Evolutionary conservation across 1,140 invertebrate species (phyloP).

Genomic region (Solenopsis invicta): DNA sequence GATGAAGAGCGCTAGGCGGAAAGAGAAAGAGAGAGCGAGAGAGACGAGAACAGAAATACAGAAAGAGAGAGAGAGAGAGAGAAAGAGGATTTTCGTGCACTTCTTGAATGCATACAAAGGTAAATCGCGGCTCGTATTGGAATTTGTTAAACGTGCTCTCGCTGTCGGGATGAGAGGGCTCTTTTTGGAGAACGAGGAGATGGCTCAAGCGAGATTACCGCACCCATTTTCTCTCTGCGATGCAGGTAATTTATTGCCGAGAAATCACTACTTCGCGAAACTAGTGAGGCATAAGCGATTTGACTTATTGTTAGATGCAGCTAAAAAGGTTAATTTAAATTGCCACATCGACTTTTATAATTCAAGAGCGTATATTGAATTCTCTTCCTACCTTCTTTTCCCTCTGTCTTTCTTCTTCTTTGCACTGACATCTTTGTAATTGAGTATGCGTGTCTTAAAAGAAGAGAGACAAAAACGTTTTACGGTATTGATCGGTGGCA

Average conservation of each 20-base stretch:
- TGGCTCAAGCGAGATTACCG: neutral
- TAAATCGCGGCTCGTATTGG: conserved; percentile 47
- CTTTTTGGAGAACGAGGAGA: conserved; percentile 3
- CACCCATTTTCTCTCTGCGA: neutral
- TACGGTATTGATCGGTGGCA: neutral
- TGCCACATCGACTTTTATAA: conserved; percentile 20
- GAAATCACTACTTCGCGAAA: conserved; percentile 33
- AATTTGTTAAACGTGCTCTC: conserved; percentile 49
- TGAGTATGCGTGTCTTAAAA: neutral
- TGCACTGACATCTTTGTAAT: neutral
- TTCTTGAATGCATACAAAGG: conserved; percentile 46
- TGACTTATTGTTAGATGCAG: neutral
- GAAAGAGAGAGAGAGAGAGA: neutral
- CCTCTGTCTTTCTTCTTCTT: neutral
- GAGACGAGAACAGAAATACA: no score
- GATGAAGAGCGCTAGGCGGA: conserved; percentile 22
- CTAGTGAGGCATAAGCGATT: conserved; percentile 1
- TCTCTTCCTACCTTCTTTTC: neutral
- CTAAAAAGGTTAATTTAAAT: conserved; percentile 20
- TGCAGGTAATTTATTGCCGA: conserved; percentile 31
- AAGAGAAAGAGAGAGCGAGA: neutral
- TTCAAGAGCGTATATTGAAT: neutral
- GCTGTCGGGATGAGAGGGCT: conserved; percentile 8
- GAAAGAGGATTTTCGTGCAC: neutral
- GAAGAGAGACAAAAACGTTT: neutral